These are phyloP conservation scores for Carlito syrichta DNA, from an alignment of 2,113 vertebrate genomes.

Conservation along the genomic window DNA sequence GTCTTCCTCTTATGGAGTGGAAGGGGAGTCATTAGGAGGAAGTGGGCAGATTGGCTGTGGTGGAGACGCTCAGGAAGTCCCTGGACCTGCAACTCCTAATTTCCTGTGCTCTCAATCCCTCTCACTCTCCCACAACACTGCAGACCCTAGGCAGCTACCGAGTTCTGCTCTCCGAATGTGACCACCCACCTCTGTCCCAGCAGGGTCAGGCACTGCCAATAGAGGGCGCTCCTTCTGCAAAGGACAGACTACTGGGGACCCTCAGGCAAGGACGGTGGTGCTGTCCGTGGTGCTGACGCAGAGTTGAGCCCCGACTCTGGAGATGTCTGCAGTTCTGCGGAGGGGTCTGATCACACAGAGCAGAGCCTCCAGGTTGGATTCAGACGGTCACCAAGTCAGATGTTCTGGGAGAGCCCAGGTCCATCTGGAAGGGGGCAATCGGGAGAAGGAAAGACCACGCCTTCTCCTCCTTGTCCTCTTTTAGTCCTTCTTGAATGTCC, in stretches of 20 bases:
- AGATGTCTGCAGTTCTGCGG: background rate
- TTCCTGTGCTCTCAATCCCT: background rate
- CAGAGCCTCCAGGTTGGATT: background rate
- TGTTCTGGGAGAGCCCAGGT: background rate
- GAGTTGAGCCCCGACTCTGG: too few relatives aligned
- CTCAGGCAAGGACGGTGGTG: accelerated
- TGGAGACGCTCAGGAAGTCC: background rate
- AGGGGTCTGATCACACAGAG: background rate
- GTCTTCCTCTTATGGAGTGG: background rate
- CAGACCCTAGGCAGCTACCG: background rate
- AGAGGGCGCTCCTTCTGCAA: background rate
- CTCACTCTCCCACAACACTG: background rate
- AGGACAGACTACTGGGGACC: background rate
- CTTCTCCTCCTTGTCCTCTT: background rate
- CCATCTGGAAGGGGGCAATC: background rate
- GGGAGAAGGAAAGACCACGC: too few relatives aligned
- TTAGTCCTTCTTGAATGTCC: background rate
- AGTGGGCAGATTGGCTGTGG: background rate
- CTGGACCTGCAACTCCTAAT: background rate
- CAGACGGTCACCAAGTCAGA: too few relatives aligned
- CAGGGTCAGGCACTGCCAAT: too few relatives aligned
- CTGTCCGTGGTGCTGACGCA: background rate
- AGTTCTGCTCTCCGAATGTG: too few relatives aligned
- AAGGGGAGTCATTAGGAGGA: background rate
- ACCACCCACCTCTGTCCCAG: too few relatives aligned